A percentile compares a stretch with the other conserved stretches of the same genome.
phyloP scores from a whole-genome alignment of 2,113 vertebrate species.

The Sialia sialis region DNA sequence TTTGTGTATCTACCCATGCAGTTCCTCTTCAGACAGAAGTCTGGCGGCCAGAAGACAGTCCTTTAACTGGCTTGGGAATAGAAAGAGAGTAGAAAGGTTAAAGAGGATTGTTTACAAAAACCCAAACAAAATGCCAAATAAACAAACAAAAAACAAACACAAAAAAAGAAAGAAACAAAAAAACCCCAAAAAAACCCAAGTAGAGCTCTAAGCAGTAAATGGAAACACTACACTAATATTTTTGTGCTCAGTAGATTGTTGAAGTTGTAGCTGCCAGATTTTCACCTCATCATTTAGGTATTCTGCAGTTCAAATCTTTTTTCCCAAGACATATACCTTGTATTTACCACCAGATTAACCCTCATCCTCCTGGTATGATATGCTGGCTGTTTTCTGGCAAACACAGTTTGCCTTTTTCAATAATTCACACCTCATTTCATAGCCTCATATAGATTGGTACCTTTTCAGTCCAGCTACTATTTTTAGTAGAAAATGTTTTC shows the following conservation, averaged over 20 bases:
- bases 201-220: not conserved
- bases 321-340: not conserved
- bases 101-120: not conserved
- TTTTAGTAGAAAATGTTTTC: slow-evolving; percentile 65
- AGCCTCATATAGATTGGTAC: slow-evolving; percentile 64
- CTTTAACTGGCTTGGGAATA: not conserved
- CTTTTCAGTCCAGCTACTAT: slow-evolving; percentile 53
- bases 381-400: slow-evolving; percentile 44
- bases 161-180: too few species aligned
- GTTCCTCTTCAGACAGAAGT: not conserved
- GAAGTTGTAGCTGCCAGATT: not conserved
- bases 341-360: not conserved
- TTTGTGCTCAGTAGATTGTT: not conserved
- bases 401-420: slow-evolving; percentile 54
- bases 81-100: not conserved
- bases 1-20: not conserved
- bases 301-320: not conserved
- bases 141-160: too few species aligned
- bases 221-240: not conserved
- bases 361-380: not conserved
- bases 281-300: slow-evolving; percentile 11
- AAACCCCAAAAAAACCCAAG: not conserved
- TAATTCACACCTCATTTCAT: slow-evolving; percentile 66
- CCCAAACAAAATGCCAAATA: not conserved
- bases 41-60: not conserved